phyloP scores from a whole-genome alignment of 2,888 invertebrate species.

The Linyphia triangularis region DNA sequence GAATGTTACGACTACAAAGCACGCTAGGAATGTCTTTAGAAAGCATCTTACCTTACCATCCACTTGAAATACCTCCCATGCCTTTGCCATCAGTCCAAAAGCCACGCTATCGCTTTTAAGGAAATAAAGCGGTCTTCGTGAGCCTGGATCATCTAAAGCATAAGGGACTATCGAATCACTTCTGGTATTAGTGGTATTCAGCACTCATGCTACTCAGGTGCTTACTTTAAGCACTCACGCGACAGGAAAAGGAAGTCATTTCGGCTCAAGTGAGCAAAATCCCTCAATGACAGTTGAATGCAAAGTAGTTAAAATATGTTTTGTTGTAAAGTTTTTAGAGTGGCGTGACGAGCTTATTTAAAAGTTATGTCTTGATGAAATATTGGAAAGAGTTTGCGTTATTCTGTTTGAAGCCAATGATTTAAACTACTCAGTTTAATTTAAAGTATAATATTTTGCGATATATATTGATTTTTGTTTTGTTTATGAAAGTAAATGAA shows the following conservation, averaged over 20 bases:
- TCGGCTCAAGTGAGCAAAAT: too few relatives aligned
- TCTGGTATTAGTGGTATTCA: background rate
- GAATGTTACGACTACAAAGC: background rate
- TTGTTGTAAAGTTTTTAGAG: background rate
- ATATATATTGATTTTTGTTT: too few relatives aligned
- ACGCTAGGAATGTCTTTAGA: conserved; percentile 1
- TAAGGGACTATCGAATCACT: background rate
- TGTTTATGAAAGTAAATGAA: too few relatives aligned
- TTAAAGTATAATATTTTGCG: too few relatives aligned
- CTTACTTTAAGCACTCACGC: conserved; percentile 24
- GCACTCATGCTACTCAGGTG: background rate
- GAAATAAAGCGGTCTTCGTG: background rate
- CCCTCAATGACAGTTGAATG: conserved; percentile 2
- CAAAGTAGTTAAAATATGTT: background rate
- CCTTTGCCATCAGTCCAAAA: conserved; percentile 14
- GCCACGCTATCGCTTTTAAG: background rate
- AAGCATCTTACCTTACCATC: background rate
- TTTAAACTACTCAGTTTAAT: too few relatives aligned
- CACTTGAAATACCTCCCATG: conserved; percentile 13
- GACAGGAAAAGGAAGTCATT: background rate
- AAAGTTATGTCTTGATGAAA: background rate
- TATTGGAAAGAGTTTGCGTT: background rate
- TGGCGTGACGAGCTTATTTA: background rate
- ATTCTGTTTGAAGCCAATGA: too few relatives aligned
- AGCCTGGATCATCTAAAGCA: background rate